Base-by-base conservation (phyloP, 2,888 invertebrate species). In the Drosophila sordidula region DNA sequence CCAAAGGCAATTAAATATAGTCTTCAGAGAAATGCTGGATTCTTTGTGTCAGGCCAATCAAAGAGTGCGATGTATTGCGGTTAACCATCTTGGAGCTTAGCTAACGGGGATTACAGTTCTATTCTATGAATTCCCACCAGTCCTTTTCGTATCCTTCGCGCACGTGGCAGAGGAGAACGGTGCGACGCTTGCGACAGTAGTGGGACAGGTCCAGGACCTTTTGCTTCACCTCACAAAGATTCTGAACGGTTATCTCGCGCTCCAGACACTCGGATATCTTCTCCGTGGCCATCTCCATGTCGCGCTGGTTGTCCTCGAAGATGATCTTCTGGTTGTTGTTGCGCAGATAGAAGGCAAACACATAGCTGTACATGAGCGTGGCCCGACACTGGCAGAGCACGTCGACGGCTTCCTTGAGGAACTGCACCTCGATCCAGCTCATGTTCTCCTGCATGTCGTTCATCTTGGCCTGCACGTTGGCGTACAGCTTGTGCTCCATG, bases 361-460 rank as follows among this genome's bases (percentile, higher is more conserved):
- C 99, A 92, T 99, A 99, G 52, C 99, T 99, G 94, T 98, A 99
- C 98, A 99, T 99, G 57, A 99, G 94, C 4, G 99, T 99, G 92
- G 98, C 98, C 78, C 99, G 95, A 93, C 99, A 99, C 92, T 97
- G 97, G 93, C 98, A 98, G 61, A 99, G 94, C 90, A 98, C 98
- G 93, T 98, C 98, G 90, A 98, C 98, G 46, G 99, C 99, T 92
- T 98, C 97, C 93, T 97, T 97, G 86, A 99, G 94, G 93, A 99
- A 99, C 94, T 99, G 99, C 65, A 99, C 98, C 95, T 99, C 99
- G 89, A 99, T 99, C 99, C 99, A 99, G 82, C 98, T 98, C 98
- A 99, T 99, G 91, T 98, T 98, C 91, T 98, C 98, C 92, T 99
- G 99, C 98, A 99, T 99, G 93, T 98, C 98, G 91, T 98, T 98